Conservation (phyloP, 2,888 invertebrate genomes). For the Sminthurinus aureus region DNA sequence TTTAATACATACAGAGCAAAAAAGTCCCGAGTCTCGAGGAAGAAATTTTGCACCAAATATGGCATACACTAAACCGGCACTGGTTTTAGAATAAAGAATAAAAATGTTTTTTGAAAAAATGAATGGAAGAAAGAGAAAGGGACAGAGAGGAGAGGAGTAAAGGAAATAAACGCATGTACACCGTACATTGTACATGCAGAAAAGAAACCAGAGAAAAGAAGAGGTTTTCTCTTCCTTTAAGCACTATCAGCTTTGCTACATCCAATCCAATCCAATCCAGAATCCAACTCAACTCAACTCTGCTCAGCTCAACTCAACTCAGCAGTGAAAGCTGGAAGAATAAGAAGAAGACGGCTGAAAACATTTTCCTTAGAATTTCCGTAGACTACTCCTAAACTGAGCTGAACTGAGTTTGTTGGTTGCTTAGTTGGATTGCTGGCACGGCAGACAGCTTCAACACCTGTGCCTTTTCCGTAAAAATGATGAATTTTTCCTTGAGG, state of each 20-base stretch:
- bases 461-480: conserved; percentile 46
- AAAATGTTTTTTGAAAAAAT: background rate
- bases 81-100: background rate
- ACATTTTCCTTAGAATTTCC: background rate
- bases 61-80: background rate
- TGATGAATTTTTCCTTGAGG: conserved; percentile 58
- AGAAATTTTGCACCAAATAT: too few relatives aligned
- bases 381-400: background rate
- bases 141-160: background rate
- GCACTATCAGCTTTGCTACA: too few relatives aligned
- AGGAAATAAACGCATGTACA: too few relatives aligned
- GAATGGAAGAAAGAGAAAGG: background rate
- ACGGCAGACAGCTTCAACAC: conserved; percentile 26
- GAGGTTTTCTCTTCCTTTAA: too few relatives aligned
- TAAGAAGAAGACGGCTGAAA: background rate
- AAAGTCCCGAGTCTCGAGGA: too few relatives aligned
- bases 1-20: too few relatives aligned
- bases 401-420: background rate
- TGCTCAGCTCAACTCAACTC: background rate
- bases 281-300: background rate
- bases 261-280: too few relatives aligned
- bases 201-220: too few relatives aligned
- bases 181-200: too few relatives aligned
- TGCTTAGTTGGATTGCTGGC: background rate
- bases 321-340: background rate